Evolutionary conservation across 2,797 vertebrate species (phyloP).

Genomic region (Catharus ustulatus): DNA sequence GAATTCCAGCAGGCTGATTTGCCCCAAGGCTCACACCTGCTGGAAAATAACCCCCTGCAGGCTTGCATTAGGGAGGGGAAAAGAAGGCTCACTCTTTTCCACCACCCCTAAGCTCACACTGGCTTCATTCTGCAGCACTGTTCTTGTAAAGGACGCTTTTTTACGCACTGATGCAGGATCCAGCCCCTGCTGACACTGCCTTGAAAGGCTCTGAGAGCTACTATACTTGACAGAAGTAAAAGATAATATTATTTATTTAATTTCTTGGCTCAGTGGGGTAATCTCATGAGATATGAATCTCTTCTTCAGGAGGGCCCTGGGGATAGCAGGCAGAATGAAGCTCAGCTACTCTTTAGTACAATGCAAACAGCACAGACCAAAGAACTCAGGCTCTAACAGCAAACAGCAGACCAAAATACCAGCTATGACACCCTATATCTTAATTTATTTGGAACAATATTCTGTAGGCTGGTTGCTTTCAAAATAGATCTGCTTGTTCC

Average conservation of each 20-base stretch:
- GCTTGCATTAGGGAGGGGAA: not conserved
- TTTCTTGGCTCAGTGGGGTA: slow-evolving; percentile 56
- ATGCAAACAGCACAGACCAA: slow-evolving; percentile 24
- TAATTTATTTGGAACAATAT: slow-evolving; percentile 8
- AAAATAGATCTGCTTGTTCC: not conserved
- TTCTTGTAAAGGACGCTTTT: slow-evolving; percentile 12
- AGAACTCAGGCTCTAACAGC: slow-evolving; percentile 8
- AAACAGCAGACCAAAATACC: not conserved
- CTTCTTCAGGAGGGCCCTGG: slow-evolving; percentile 58
- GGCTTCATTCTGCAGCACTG: not conserved
- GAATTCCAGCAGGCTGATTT: slow-evolving; percentile 13
- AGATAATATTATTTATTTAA: slow-evolving; percentile 70
- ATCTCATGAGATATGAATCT: slow-evolving; percentile 69
- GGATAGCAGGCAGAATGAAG: slow-evolving; percentile 16
- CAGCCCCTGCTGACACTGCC: not conserved
- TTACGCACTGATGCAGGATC: not conserved
- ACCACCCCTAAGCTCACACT: not conserved
- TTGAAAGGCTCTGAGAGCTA: slow-evolving; percentile 38
- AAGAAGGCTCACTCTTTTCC: not conserved
- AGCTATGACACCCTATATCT: not conserved
- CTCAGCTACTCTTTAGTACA: not conserved
- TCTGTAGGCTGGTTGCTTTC: not conserved
- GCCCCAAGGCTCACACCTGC: not conserved
- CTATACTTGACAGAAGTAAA: slow-evolving; percentile 21
- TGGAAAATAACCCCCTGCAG: slow-evolving; percentile 22